Percentiles rank a stretch among this genome's conserved stretches.
These are phyloP conservation scores for Sus cebifrons DNA, from an alignment of 2,797 vertebrate species.

Conservation along the genomic window DNA sequence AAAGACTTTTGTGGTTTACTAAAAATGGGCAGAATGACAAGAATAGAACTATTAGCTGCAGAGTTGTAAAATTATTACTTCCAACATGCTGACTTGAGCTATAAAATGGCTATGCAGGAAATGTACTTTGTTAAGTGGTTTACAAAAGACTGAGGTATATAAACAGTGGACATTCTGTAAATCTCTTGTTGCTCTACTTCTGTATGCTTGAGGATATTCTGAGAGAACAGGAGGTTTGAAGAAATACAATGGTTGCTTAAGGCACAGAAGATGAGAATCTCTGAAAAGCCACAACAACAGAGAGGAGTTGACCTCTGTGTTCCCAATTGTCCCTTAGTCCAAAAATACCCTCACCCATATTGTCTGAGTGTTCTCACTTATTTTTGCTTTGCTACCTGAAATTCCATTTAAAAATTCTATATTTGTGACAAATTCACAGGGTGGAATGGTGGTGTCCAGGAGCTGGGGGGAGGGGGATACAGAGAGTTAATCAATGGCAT, in stretches of 20 bases:
- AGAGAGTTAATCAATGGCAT: neutral
- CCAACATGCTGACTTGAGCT: neutral
- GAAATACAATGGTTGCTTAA: neutral
- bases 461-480: too few species aligned
- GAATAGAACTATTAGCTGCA: conserved; percentile 40
- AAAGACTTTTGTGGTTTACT: conserved; percentile 21
- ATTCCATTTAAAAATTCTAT: neutral
- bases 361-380: neutral
- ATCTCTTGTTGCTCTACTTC: neutral
- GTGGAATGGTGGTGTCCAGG: neutral
- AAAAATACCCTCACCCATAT: neutral
- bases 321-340: neutral
- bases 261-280: neutral
- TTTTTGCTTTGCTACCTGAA: conserved; percentile 5
- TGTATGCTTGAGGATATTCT: neutral
- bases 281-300: neutral
- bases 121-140: neutral
- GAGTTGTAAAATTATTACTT: conserved; percentile 44
- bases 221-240: neutral
- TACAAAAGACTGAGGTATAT: neutral
- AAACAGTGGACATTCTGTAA: neutral
- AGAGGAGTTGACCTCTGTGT: neutral
- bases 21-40: neutral
- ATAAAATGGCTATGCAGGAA: neutral
- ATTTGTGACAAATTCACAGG: neutral